These are phyloP conservation scores for Nothobranchius furzeri DNA, from an alignment of 2,113 vertebrate species.

Conservation along the genomic window DNA sequence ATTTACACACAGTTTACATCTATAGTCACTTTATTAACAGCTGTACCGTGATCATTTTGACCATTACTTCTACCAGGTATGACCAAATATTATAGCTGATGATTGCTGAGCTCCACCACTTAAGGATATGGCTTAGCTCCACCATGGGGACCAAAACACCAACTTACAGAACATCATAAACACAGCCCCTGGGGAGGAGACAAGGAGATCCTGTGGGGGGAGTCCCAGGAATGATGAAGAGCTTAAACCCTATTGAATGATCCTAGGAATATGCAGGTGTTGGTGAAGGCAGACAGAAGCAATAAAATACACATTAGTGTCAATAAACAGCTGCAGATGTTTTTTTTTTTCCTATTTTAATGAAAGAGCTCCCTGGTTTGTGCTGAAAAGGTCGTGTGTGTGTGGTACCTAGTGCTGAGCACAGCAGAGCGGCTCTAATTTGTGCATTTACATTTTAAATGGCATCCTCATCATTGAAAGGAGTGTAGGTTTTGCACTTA, in stretches of 20 bases:
- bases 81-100: constrained; percentile 55
- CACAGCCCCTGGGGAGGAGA: constrained; percentile 47
- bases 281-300: constrained; percentile 33
- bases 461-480: constrained; percentile 8
- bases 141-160: constrained; percentile 48
- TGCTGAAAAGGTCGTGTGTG: constrained; percentile 41
- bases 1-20: constrained; percentile 70
- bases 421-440: constrained; percentile 39
- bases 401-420: constrained; percentile 31
- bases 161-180: constrained; percentile 53
- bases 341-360: constrained; percentile 16
- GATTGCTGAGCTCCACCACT: constrained; percentile 39
- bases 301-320: constrained; percentile 8
- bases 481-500: constrained; percentile 2
- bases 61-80: constrained; percentile 17
- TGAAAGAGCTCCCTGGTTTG: constrained; percentile 45
- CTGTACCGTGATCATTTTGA: constrained; percentile 55
- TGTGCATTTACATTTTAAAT: constrained; percentile 46
- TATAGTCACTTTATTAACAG: constrained; percentile 58
- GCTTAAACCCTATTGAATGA: constrained; percentile 36
- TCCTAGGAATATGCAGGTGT: constrained; percentile 11
- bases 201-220: constrained; percentile 33
- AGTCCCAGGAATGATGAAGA: constrained; percentile 24
- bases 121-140: constrained; percentile 25
- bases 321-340: constrained; percentile 13